Base-by-base conservation (phyloP, 30 jellyfish, hydroid and myxozoan genomes). In the Turritopsis rubra region DNA sequence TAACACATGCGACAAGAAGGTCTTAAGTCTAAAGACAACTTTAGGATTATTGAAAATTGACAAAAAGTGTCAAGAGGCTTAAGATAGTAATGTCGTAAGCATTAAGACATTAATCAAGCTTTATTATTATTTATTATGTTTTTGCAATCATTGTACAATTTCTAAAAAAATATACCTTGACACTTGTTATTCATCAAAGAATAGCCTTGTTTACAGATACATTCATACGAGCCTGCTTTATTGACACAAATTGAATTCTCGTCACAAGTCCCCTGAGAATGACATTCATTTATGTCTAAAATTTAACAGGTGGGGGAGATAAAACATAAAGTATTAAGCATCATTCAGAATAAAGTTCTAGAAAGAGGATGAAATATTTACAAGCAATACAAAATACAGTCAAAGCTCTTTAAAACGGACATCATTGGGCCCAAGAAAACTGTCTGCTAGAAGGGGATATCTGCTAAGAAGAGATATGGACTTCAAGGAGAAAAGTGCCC, bases 211-310 rank as follows among this genome's bases (percentile, higher is more conserved):
- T n/a, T n/a, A 19, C 77, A 68, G 8, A n/a, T 27, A 68, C 77
- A 68, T 68, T 27, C 19, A 22, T 68, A 68, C 9, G 77, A 68
- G 77, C 77, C 77, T 68, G 77, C 31, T 1, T 8, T n/a, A 22
- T 68, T 68, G 28, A 68, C 77, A 68, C 77, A 68, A 27, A 7
- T 1, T 8, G 28, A n/a, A 27, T 68, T 27, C 30, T 27, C 77
- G 19, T 68, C 30, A 22, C 77, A 68, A 9, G 21, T 27, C 9
- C 23, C 8, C 8, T n/a, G 31, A 68, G 30, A 16, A 68, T 68
- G 31, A 22, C 77, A 68, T 68, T 68, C 77, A 27, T 68, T 68
- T 68, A 68, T 68, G 19, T 68, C 77, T 68, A 41, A 41, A n/a
- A n/a, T n/a, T n/a, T n/a, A n/a, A 41, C 60, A 41, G 60, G 13